Percentiles rank a stretch among this genome's conserved stretches.
Conservation (phyloP, 2,888 invertebrate genomes). For the Dasysyrphus albostriatus region DNA sequence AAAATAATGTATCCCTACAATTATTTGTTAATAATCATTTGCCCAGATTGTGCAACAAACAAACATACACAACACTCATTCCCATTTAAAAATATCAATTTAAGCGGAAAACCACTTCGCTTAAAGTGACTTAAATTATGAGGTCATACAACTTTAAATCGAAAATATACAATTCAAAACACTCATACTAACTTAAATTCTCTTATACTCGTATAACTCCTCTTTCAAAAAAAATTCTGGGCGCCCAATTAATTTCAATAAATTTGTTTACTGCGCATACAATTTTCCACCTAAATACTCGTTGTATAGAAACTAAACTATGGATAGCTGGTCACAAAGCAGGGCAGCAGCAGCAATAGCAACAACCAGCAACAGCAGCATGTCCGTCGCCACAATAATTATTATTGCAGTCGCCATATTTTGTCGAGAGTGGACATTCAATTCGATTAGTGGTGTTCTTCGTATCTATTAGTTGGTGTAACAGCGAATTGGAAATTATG, state of each 20-base stretch:
- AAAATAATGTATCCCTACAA: constrained; percentile 51
- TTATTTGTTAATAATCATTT: constrained; percentile 73
- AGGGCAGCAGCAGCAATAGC: constrained; percentile 18
- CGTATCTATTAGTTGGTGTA: constrained; percentile 65
- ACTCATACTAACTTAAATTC: constrained; percentile 6
- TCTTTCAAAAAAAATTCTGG: constrained; percentile 35
- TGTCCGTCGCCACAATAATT: constrained; percentile 46
- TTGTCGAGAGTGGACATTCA: constrained; percentile 72
- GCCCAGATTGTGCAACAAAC: constrained; percentile 65
- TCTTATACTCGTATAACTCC: not conserved
- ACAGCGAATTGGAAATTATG: constrained; percentile 67
- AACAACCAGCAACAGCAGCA: constrained; percentile 46
- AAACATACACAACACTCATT: constrained; percentile 39
- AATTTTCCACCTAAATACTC: constrained; percentile 52
- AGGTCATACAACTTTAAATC: constrained; percentile 70
- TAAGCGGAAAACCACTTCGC: constrained; percentile 51
- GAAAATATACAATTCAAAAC: constrained; percentile 17
- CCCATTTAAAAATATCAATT: constrained; percentile 61
- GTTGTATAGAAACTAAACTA: constrained; percentile 38
- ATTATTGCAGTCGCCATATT: constrained; percentile 64
- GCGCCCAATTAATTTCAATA: constrained; percentile 76
- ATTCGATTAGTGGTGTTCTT: constrained; percentile 71
- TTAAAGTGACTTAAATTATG: constrained; percentile 70
- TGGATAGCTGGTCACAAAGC: constrained; percentile 22
- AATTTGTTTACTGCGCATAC: constrained; percentile 73